Evolutionary conservation across 2,888 invertebrate genomes (phyloP).

Genomic region (Yponomeuta evonymella): DNA sequence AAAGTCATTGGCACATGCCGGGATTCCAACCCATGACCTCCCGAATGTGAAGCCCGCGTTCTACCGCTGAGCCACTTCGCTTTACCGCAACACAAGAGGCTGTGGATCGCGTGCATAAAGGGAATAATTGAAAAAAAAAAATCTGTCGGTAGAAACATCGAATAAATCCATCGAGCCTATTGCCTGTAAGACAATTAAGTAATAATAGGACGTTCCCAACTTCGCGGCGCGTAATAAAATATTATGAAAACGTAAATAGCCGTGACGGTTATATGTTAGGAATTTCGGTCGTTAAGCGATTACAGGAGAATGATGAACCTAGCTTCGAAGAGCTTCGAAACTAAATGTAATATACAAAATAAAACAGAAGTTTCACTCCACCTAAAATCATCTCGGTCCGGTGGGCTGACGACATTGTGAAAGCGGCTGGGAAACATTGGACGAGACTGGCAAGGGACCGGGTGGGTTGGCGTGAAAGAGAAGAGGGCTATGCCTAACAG

Average conservation of each 20-base stretch:
- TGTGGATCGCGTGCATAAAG: neutral
- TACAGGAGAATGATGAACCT: neutral
- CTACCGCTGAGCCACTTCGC: no score
- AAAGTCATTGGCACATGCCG: no score
- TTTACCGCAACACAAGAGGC: no score
- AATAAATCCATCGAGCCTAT: neutral
- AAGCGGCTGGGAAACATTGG: no score
- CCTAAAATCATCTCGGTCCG: neutral
- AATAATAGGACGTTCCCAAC: constrained; percentile 3
- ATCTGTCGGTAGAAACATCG: neutral
- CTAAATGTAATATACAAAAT: neutral
- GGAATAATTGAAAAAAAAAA: neutral
- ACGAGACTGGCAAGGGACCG: no score
- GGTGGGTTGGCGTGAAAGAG: no score
- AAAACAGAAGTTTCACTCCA: neutral
- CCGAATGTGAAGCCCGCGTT: no score
- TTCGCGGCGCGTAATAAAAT: constrained; percentile 3
- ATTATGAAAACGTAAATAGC: neutral
- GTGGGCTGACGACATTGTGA: no score
- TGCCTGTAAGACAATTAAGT: constrained; percentile 9
- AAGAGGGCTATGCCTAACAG: no score
- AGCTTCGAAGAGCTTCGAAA: neutral
- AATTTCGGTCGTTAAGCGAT: constrained; percentile 7
- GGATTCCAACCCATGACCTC: no score
- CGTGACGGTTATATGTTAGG: constrained; percentile 5